Evolutionary conservation across 2,797 vertebrate species (phyloP), one percentile per base, ranked within the genome.

Genomic region (Erpetoichthys calabaricus): DNA sequence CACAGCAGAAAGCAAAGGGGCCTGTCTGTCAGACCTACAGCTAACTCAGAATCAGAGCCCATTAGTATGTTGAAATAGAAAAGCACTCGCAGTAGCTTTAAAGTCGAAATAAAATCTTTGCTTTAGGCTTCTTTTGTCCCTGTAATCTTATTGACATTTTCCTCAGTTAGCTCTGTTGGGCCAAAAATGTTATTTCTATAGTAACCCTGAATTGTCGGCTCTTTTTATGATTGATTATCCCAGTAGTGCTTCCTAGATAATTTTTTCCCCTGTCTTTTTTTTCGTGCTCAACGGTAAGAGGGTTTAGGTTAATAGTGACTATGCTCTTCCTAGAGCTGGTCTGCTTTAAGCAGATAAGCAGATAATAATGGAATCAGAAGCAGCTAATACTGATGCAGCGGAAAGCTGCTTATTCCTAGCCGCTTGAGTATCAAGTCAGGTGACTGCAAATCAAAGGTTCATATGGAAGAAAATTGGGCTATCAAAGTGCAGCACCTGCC

Each of bases 301-400:
- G 47, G 42, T 55, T 47, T 62, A 43, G 46, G 56, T 54, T 56
- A 61, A 61, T 64, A 65, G 47, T 64, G 51, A 46, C 7, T 2
- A 3, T 59, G 56, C 45, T 45, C 56, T 53, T 45, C 4, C 4
- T 9, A 65, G 50, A 62, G 54, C 4, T 4, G 3, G 51, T 51
- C 53, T 56, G 55, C 7, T 60, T 72, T 71, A 70, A 64, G 53
- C 56, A 58, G 45, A 46, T 72, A 77, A 72, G 56, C 62, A 68
- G 51, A 57, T 67, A 59, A 65, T 53, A 56, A 50, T 9, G 44
- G 53, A 65, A 65, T 59, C 53, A 5, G 69, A 68, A 60, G 47
- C 45, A 3, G 57, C 55, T 60, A 51, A 64, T 66, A 67, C n/a
- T 45, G 42, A 63, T 44, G 45, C 58, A 41, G 50, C 8, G 55